Base-by-base conservation (phyloP, 2,113 vertebrate genomes). In the Gavia stellata region DNA sequence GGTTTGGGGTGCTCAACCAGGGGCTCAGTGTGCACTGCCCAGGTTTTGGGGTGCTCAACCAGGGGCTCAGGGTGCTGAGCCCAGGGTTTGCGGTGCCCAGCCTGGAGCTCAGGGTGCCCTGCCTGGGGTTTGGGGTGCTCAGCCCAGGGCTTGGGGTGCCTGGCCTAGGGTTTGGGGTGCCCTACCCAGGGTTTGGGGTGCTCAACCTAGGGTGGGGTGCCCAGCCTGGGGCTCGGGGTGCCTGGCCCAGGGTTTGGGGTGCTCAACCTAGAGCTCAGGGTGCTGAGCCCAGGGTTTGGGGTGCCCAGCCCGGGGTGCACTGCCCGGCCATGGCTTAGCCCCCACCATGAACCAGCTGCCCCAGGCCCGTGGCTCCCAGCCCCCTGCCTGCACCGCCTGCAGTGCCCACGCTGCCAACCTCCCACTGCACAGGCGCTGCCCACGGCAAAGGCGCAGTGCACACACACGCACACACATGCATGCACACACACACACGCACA, bases 101-200 rank as follows among this genome's bases (percentile, higher is more conserved):
- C 2, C 1, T 0, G 0, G 21, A 18, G 10, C 5, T 9, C 33
- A 6, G 79, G 34, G 13, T 21, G 55, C 49, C 14, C 42, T 4
- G 13, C 21, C 17, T 2, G 13, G 15, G 26, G 16, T 6, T n/a
- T 9, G 20, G 61, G 61, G 10, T 23, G 36, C 23, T 14, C 61
- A 19, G 62, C 34, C 42, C 14, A 3, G 13, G 33, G 26, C 8
- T 34, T 45, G 31, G 66, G 66, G 66, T 17, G 33, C 65, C 9
- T 44, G 17, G 33, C 6, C 29, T 18, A 20, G 21, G 28, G 20
- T 5, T 36, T 5, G 4, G 59, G n/a, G n/a, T 61, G 24, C 38
- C 12, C 28, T 14, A 13, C 12, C 19, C 9, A 1, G 8, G 24
- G 16, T 12, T 26, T 38, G 24, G n/a, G 10, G 59, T 17, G 24